phyloP scores from a whole-genome alignment of 2,113 vertebrate species.

The Piaya cayana region DNA sequence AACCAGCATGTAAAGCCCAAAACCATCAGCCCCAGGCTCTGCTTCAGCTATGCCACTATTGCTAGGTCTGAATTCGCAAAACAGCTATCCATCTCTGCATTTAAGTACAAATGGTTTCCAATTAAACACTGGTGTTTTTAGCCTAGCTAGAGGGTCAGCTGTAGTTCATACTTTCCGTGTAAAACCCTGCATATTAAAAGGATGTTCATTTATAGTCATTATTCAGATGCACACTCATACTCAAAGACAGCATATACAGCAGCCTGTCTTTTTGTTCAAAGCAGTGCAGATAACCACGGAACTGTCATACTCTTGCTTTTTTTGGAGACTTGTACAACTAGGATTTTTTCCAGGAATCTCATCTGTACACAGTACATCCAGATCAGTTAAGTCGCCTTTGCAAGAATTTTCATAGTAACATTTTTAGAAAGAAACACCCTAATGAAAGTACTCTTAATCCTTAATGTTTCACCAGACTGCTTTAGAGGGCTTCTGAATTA shows the following conservation, averaged over 20 bases:
- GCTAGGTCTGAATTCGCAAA: rapidly evolving
- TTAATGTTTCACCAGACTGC: not conserved
- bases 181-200: not conserved
- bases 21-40: rapidly evolving
- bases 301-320: not conserved
- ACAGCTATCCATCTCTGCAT: rapidly evolving
- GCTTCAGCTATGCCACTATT: not conserved
- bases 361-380: not conserved
- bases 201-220: not conserved
- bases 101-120: rapidly evolving
- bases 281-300: not conserved
- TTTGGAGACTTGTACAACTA: not conserved
- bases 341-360: constrained; percentile 18
- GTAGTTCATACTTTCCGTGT: not conserved
- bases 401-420: not conserved
- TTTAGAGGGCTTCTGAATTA: not conserved
- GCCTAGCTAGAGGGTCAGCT: not conserved
- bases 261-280: not conserved
- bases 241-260: not conserved
- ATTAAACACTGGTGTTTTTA: rapidly evolving
- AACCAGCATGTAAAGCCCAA: not conserved
- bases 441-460: not conserved
- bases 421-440: not conserved
- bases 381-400: not conserved
- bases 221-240: not conserved